Evolutionary conservation across 2,797 vertebrate genomes (phyloP), one percentile per base, ranked within the genome.

Genomic region (Lutjanus campechanus): DNA sequence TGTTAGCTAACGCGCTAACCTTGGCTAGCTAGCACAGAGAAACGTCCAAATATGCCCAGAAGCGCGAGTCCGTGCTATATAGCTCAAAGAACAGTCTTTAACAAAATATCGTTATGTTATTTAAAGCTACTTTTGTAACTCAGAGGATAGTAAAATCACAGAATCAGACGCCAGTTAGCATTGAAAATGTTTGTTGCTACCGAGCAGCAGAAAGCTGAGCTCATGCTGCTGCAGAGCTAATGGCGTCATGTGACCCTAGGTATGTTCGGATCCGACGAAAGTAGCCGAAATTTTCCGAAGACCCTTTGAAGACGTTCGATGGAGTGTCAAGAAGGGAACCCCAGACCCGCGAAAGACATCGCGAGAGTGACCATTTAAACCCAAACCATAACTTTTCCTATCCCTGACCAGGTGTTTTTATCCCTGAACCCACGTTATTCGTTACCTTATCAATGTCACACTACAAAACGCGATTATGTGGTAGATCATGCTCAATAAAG

Each of bases 1-100:
- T 15, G 72, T 82, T 84, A 84, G 90, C 91, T 84, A 69, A 73
- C 59, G 66, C 7, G 91, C 91, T 91, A 93, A 90, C 56, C 51
- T 49, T 10, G 20, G 75, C 74, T 89, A 90, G 87, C 85, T 77
- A 83, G 51, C 77, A 29, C 69, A 19, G 51, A 83, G 5, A 83
- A 51, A 67, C 11, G 20, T 17, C 20, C 11, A 68, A 81, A 69
- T 61, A 20, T 29, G 7, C 1, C 19, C 5, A 15, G 70, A 80
- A 65, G 17, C 44, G 25, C 55, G 12, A 47, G 3, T 50, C 20
- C 4, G 49, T 54, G 12, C 0, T 16, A 9, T 62, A n/a, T 8
- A 85, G 69, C 69, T 70, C 1, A 1, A 58, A n/a, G 0, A 22
- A 7, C 7, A 55, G 2, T 8, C 7, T 22, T 67, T 2, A 2